These are phyloP conservation scores for Oeneis ivallda DNA, from an alignment of 2,888 invertebrate species.

Conservation along the genomic window DNA sequence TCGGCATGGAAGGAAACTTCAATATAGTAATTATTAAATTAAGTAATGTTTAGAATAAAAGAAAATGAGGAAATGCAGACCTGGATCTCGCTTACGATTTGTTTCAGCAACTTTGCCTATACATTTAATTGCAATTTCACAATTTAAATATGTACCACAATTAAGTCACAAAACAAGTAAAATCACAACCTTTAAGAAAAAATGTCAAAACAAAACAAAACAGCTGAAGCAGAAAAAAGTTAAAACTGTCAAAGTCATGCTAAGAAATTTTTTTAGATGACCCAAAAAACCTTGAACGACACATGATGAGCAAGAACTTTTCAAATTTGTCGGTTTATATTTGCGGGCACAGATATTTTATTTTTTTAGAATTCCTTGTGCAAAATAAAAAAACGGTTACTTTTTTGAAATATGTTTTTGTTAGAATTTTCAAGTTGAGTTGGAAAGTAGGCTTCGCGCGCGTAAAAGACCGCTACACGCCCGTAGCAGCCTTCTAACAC, in stretches of 20 bases:
- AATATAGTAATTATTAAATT: not conserved
- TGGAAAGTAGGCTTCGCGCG: conserved; percentile 37
- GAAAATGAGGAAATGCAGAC: conserved; percentile 30
- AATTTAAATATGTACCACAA: conserved; percentile 4
- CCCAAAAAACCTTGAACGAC: conserved; percentile 28
- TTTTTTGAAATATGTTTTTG: conserved; percentile 11
- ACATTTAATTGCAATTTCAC: conserved; percentile 11
- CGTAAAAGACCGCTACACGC: conserved; percentile 64
- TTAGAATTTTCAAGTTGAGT: conserved; percentile 18
- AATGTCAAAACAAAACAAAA: conserved; percentile 20
- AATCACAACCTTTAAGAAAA: conserved; percentile 12
- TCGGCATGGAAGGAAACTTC: conserved; percentile 19
- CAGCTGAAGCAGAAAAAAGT: conserved; percentile 51
- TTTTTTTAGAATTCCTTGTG: not conserved
- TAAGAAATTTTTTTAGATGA: conserved; percentile 40
- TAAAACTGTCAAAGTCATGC: conserved; percentile 69
- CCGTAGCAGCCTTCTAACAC: conserved; percentile 72
- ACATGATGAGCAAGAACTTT: conserved; percentile 20
- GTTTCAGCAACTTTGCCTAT: conserved; percentile 8
- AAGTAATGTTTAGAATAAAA: not conserved
- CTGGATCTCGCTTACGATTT: conserved; percentile 25
- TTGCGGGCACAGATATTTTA: conserved; percentile 23
- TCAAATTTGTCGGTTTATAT: conserved; percentile 30
- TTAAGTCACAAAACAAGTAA: not conserved
- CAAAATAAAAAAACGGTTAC: conserved; percentile 13